Base-by-base conservation (phyloP, 2,797 vertebrate genomes). In the Malacoctenus gilli region DNA sequence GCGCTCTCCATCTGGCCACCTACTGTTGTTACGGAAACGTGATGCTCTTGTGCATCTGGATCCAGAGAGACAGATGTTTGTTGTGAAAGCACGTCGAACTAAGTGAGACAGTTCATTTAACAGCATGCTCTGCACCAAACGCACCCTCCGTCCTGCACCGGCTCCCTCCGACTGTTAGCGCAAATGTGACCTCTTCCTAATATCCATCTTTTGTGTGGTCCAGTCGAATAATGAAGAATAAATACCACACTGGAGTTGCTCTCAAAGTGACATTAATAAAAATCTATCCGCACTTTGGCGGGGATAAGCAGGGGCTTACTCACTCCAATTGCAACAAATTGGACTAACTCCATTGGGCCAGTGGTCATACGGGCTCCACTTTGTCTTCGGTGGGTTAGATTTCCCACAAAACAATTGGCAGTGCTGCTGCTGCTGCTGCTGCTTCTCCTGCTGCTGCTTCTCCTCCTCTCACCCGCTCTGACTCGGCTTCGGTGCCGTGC, bases 331-430 rank as follows among this genome's bases (percentile, higher is more conserved):
- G 2, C 15, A 32, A 15, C 20, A 64, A 68, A 68, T 47, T 54
- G 8, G 38, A 39, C 11, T 8, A 11, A 35, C 28, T 40, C n/a
- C 41, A 19, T 59, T 46, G 35, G 43, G 32, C 47, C 37, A 68
- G 23, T 64, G 28, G 48, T 51, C 51, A 53, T 48, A 62, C 41
- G 57, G 75, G 41, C 30, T 54, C 43, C 70, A 51, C 36, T 68
- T 62, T 61, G 56, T 79, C 43, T 70, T 77, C 32, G 21, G 57
- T 63, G 70, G 46, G 46, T 77, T 66, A 54, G 19, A 70, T 72
- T 71, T 20, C 38, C 38, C 37, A 57, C 52, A 36, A 61, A 78
- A 63, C 63, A 61, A 50, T 49, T 44, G 54, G 9, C 58, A 37
- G 46, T n/a, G n/a, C n/a, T n/a, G n/a, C n/a, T n/a, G n/a, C n/a